Evolutionary conservation across 2,888 invertebrate genomes (phyloP), one percentile per base, ranked within the genome.

Genomic region (Drepana falcataria): DNA sequence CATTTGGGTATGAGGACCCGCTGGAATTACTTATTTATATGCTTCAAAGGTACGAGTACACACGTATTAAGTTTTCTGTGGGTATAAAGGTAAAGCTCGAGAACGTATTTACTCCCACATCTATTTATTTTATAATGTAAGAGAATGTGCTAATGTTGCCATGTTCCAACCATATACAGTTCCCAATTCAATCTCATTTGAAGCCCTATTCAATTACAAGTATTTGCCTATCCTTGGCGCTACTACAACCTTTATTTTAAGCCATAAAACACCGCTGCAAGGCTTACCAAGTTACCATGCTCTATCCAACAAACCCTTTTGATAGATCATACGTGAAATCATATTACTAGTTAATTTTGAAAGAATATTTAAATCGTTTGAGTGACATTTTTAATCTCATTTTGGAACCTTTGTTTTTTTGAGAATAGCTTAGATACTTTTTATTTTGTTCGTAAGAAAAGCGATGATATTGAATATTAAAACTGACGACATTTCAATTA

Each of bases 191-290:
- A 77, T 75, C 72, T 76, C 75, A 79, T 80, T 77, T 78, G 69
- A 77, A 76, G 73, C 66, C 71, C 69, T 70, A 67, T 66, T 71
- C 67, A 65, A 73, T 70, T 75, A 75, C 75, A 66, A 68, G 66
- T 69, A 74, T 74, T 77, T 72, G 68, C 69, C 65, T 60, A 63
- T 69, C 67, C 63, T 77, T 85, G 85, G 83, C 83, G 63, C 67
- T 64, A 62, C 67, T 83, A 84, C 83, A 84, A 83, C 72, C 72
- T 77, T 81, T 80, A 81, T 79, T 81, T 78, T 74, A 69, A 69
- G 21, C 1, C 21, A 21, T 21, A 21, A 21, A 21, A 69, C 62
- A 63, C 69, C 66, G 59, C 69, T 63, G 71, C 73, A 68, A 73
- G 75, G 65, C 72, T 69, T 80, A 79, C 77, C 78, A 81, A 81